Evolutionary conservation across 1,140 invertebrate species (phyloP).

Genomic region (Drosophila watanabei): DNA sequence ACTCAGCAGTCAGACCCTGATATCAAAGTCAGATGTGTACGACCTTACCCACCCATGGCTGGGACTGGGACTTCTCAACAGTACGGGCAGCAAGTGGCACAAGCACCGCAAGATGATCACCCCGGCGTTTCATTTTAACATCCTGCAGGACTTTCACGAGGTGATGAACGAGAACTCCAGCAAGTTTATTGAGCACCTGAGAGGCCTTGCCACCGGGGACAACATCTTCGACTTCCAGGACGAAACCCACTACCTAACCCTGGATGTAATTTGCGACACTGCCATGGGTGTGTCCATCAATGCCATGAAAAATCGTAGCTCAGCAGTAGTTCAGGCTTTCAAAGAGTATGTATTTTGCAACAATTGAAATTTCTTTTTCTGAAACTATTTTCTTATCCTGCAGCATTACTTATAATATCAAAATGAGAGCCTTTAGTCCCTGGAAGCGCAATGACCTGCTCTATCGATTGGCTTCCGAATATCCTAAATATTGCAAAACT

Average conservation of each 20-base stretch:
- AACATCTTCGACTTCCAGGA: conserved; percentile 75
- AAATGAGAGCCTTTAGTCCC: conserved; percentile 69
- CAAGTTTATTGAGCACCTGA: conserved; percentile 87
- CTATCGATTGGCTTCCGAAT: conserved; percentile 52
- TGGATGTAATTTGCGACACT: conserved; percentile 80
- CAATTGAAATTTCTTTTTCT: not conserved
- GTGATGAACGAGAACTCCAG: conserved; percentile 90
- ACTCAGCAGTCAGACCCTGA: conserved; percentile 65
- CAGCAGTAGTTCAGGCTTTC: conserved; percentile 67
- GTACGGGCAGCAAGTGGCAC: conserved; percentile 73
- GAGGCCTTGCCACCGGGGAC: conserved; percentile 39
- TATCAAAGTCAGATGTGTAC: conserved; percentile 75
- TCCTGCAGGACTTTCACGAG: conserved; percentile 90
- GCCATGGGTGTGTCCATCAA: conserved; percentile 80
- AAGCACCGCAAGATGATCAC: conserved; percentile 87
- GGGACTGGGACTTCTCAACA: conserved; percentile 84
- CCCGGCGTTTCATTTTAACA: conserved; percentile 94
- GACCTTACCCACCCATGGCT: conserved; percentile 86
- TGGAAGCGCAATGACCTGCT: conserved; percentile 55
- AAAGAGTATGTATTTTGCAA: conserved; percentile 55
- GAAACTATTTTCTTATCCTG: not conserved
- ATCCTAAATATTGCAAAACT: conserved; percentile 34
- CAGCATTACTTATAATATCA: conserved; percentile 69
- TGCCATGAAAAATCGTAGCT: conserved; percentile 72
- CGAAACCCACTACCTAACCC: conserved; percentile 64